Evolutionary conservation across 2,888 invertebrate genomes (phyloP).

Genomic region (Dryomyza anilis): DNA sequence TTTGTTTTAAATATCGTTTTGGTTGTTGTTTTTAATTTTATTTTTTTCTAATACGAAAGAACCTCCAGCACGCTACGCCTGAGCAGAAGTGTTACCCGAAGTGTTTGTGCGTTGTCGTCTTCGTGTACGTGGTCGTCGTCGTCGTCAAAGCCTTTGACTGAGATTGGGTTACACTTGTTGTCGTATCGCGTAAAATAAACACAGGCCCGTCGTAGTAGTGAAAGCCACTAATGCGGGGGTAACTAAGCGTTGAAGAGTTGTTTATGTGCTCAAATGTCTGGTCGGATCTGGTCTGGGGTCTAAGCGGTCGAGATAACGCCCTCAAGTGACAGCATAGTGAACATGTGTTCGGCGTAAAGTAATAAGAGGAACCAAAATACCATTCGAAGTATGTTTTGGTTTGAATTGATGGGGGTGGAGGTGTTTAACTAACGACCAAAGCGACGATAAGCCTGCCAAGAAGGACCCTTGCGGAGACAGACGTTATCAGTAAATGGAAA

Average conservation of each 20-base stretch:
- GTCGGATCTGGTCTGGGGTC: too few species aligned
- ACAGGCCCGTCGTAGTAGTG: not conserved
- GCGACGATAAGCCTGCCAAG: too few species aligned
- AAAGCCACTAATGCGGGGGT: not conserved
- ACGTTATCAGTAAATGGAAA: too few species aligned
- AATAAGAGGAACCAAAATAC: too few species aligned
- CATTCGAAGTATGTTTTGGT: too few species aligned
- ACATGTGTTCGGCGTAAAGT: not conserved
- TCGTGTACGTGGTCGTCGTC: too few species aligned
- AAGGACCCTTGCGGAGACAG: too few species aligned
- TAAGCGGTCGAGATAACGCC: not conserved
- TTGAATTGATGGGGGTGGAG: not conserved
- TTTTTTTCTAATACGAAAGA: not conserved
- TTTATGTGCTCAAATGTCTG: conserved; percentile 13
- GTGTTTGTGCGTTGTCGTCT: too few species aligned
- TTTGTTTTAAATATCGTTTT: too few species aligned
- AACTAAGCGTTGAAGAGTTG: not conserved
- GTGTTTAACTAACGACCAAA: not conserved
- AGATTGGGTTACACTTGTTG: conserved; percentile 34
- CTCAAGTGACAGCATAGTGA: not conserved
- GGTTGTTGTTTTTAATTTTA: not conserved
- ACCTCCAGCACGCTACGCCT: too few species aligned
- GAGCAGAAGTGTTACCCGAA: not conserved
- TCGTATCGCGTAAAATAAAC: conserved; percentile 11
- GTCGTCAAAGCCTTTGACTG: conserved; percentile 22